A percentile compares a stretch with the other conserved stretches of the same genome.
Evolutionary conservation across 2,113 vertebrate species (phyloP).

Genomic region (Rhabdornis inornatus): DNA sequence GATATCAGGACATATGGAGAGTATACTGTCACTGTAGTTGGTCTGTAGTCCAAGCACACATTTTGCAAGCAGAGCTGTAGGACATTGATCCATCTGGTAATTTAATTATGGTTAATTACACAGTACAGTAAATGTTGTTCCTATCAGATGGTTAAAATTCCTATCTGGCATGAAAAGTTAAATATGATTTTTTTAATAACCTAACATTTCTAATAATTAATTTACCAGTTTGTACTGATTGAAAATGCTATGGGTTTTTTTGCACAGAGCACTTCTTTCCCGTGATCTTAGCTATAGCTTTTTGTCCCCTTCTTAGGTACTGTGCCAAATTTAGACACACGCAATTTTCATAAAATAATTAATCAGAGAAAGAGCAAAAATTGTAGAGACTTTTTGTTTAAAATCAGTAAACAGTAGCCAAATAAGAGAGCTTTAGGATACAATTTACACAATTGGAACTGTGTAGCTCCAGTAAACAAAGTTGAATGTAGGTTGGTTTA

Average conservation of each 20-base stretch:
- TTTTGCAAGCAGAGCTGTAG: not conserved
- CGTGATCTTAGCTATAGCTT: not conserved
- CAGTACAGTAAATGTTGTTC: not conserved
- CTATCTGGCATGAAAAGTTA: not conserved
- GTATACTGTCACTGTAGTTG: not conserved
- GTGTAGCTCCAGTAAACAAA: not conserved
- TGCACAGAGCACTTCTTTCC: not conserved
- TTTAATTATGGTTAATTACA: not conserved
- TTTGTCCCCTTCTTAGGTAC: not conserved
- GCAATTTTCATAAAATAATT: not conserved
- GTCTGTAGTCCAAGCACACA: not conserved
- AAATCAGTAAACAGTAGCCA: not conserved
- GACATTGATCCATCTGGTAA: not conserved
- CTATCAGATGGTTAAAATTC: not conserved
- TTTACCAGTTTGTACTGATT: not conserved
- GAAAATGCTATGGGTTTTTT: not conserved
- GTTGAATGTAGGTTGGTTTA: not conserved
- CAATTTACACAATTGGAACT: not conserved
- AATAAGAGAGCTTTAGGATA: not conserved
- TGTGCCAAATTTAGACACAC: not conserved
- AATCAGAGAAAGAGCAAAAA: not conserved
- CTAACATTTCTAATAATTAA: not conserved
- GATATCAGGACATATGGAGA: not conserved
- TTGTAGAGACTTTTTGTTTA: not conserved
- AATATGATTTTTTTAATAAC: not conserved